Base-by-base conservation (phyloP, 2,113 vertebrate species). In the Laticauda colubrina region DNA sequence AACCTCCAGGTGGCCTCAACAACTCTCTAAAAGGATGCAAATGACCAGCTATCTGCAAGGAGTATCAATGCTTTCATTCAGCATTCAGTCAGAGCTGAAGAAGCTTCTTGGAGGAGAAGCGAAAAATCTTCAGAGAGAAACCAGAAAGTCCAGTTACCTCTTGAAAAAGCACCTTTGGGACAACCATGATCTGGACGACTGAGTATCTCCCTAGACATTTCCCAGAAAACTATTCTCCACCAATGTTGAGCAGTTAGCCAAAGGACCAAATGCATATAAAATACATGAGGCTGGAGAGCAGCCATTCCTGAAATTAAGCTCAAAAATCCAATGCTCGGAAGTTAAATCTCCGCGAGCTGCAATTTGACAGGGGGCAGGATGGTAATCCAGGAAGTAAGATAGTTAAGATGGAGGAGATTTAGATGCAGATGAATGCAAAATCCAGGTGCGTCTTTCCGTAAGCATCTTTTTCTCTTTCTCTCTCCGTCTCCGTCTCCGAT, bases 371-470 rank as follows among this genome's bases (percentile, higher is more conserved):
- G 51, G 55, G 85, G 26, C 45, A 2, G 21, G 90, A 89, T 92
- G 81, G 55, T 91, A 93, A 90, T 34, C n/a, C 24, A 1, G 1
- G 3, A 3, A 89, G 15, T 53, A 55, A 93, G 53, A 92, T 14
- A 85, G 11, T 92, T 92, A 92, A 18, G 34, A 56, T 56, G 34
- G n/a, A 93, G n/a, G 91, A 57, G 12, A 51, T 89, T 75, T 0
- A 75, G 85, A 55, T 93, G 94, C 51, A 69, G 94, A 93, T 88
- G 85, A 59, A 87, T 59, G 29, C 56, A 48, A 23, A 85, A n/a
- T 64, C 2, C 24, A 94, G 94, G n/a, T 89, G 26, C 45, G 69
- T 61, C 43, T 94, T 92, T 48, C 56, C 26, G 8, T 29, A 90
- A 95, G 90, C 85, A 51, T 43, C 85, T 90, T 75, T 90, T 0